Percentiles rank a stretch among this genome's conserved stretches.
Conservation (phyloP, 2,888 invertebrate genomes). For the Oscheius sp. region DNA sequence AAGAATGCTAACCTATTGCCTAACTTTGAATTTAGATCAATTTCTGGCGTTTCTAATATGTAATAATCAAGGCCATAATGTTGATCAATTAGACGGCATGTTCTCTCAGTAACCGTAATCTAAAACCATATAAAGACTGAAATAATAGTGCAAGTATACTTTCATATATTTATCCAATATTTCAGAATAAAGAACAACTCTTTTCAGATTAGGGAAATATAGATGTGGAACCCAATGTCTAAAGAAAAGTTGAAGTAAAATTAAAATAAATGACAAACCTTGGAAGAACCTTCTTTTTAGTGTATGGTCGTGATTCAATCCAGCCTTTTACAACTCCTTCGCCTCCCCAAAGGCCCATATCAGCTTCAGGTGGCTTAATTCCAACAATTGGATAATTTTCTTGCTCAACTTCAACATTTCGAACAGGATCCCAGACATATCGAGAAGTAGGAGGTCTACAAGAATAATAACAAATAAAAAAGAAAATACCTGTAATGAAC, state of each 20-base stretch:
- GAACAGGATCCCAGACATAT: slow-evolving; percentile 59
- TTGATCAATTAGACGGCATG: slow-evolving; percentile 87
- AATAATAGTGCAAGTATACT: slow-evolving; percentile 30
- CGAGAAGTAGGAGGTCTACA: slow-evolving; percentile 58
- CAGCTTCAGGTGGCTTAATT: slow-evolving; percentile 83
- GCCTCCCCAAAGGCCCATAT: slow-evolving; percentile 94
- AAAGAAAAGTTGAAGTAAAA: background rate
- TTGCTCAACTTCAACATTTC: slow-evolving; percentile 60
- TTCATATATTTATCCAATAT: slow-evolving; percentile 67
- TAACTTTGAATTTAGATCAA: slow-evolving; percentile 87
- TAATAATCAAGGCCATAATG: slow-evolving; percentile 94
- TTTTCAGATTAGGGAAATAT: slow-evolving; percentile 87
- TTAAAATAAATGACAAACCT: slow-evolving; percentile 5
- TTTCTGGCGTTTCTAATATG: slow-evolving; percentile 88
- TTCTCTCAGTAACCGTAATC: slow-evolving; percentile 85
- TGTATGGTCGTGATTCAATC: slow-evolving; percentile 66
- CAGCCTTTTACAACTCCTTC: slow-evolving; percentile 92
- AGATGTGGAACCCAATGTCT: slow-evolving; percentile 81
- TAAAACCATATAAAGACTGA: slow-evolving; percentile 11
- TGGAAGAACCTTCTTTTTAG: slow-evolving; percentile 70
- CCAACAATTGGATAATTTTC: slow-evolving; percentile 59
- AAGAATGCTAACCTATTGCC: slow-evolving; percentile 75
- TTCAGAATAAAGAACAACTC: slow-evolving; percentile 82
- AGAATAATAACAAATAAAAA: slow-evolving; percentile 23
- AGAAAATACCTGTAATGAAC: slow-evolving; percentile 73